These are phyloP conservation scores for Euphysa ruthae DNA, from an alignment of 30 jellyfish, hydroid and myxozoan species.

Conservation along the genomic window DNA sequence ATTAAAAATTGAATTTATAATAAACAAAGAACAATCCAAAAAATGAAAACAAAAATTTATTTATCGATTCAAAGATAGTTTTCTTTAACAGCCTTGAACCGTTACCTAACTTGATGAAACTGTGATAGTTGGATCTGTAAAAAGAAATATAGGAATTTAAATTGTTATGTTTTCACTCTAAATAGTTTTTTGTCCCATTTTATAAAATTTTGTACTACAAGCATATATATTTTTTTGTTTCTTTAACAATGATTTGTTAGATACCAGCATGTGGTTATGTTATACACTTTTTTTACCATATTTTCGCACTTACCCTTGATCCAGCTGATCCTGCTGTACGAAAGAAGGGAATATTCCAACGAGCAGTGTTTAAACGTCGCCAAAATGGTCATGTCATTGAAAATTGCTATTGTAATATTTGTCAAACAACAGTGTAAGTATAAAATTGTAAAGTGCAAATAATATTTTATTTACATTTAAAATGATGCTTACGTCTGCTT, in stretches of 20 bases:
- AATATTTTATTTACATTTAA: background rate
- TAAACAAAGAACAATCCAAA: no score
- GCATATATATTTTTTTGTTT: background rate
- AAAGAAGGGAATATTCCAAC: slow-evolving; percentile 31
- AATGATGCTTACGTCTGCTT: background rate
- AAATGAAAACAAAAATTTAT: no score
- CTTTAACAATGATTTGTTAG: slow-evolving; percentile 5
- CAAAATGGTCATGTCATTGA: slow-evolving; percentile 79
- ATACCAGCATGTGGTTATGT: slow-evolving; percentile 81
- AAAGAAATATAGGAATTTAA: no score
- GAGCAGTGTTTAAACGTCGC: slow-evolving; percentile 47
- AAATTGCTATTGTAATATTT: slow-evolving; percentile 74
- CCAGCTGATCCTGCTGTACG: slow-evolving; percentile 92
- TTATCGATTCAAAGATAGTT: no score
- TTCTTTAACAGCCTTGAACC: no score
- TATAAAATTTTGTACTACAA: no score
- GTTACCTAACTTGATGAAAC: no score
- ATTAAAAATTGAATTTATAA: no score
- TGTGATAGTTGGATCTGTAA: no score
- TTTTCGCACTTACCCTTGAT: slow-evolving; percentile 51
- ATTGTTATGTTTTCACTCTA: no score
- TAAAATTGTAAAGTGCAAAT: background rate
- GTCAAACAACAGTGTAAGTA: slow-evolving; percentile 84
- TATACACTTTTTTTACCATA: slow-evolving; percentile 68
- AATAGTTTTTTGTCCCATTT: no score